Percentiles rank a stretch among this genome's conserved stretches.
These are phyloP conservation scores for Leptocoma aspasia DNA, from an alignment of 2,113 vertebrate genomes.

Conservation along the genomic window DNA sequence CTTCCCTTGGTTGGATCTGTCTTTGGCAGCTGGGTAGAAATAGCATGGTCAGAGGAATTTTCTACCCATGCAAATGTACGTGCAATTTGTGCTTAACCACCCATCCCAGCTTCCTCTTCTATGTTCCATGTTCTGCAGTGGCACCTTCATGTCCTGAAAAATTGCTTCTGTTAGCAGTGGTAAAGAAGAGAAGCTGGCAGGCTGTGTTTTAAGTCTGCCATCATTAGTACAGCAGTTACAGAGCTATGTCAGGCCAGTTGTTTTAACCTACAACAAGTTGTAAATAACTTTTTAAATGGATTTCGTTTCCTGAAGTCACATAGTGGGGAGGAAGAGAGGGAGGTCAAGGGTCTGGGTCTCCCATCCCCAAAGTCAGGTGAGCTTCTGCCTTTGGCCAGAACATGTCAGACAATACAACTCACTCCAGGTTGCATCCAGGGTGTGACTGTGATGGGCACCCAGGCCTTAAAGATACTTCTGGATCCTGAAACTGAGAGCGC, in stretches of 20 bases:
- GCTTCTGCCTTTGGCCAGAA: neutral
- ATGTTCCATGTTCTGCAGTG: neutral
- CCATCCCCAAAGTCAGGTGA: neutral
- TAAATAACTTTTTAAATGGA: neutral
- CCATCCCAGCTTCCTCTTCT: neutral
- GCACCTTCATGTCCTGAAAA: neutral
- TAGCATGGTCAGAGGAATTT: neutral
- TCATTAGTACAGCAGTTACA: neutral
- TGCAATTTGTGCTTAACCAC: neutral
- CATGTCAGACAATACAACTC: fast-evolving
- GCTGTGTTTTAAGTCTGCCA: neutral
- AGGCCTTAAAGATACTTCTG: neutral
- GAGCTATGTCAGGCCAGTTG: neutral
- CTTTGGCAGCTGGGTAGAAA: neutral
- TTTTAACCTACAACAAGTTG: neutral
- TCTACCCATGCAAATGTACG: fast-evolving
- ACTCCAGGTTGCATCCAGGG: neutral
- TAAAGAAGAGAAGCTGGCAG: neutral
- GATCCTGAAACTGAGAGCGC: neutral
- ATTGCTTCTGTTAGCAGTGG: neutral
- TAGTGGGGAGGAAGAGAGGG: neutral
- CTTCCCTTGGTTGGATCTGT: neutral
- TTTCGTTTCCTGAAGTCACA: neutral
- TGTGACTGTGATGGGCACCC: neutral
- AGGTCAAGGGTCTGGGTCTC: neutral